Base-by-base conservation (phyloP, 2,888 invertebrate species). In the Drosophila macrospina region DNA sequence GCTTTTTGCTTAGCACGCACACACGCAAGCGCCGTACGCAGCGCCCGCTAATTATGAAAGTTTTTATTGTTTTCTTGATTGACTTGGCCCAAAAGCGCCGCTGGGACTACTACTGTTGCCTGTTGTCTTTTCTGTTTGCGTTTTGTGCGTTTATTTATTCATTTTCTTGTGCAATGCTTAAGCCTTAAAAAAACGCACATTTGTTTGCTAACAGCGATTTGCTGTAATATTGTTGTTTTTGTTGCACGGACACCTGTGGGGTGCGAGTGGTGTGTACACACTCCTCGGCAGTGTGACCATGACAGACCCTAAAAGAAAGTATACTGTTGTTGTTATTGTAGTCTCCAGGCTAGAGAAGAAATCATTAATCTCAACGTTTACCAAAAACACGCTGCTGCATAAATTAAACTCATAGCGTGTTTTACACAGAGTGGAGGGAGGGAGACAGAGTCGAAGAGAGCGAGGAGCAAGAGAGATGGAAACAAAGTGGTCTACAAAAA, bases 21-120 rank as follows among this genome's bases (percentile, higher is more conserved):
- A 42, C 78, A 80, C 82, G 77, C 83, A 80, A 70, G 65, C 74
- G 62, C 72, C 65, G 44, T 63, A 56, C 57, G 45, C 69, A 66
- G 42, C 37, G 39, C 13, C 69, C 34, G 70, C 88, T 87, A 88
- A 87, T 88, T 85, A 88, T 86, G 88, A 85, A 85, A 85, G 88
- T 88, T 85, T 55, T 72, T 69, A 65, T 77, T 73, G 65, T 72
- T 62, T 69, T 72, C 42, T 60, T 57, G 55, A 66, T 73, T 73
- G 57, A 48, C 30, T 69, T 67, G 59, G 73, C 61, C 61, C 68
- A 67, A 69, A 69, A 51, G 55, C 45, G 20, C 20, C 20, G 20
- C 20, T 20, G 20, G 20, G 20, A 20, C 20, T 20, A 3, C 20
- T 20, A 3, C 20, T 20, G 20, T 20, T 20, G 20, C 3, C 20